Conservation (phyloP, 2,888 invertebrate genomes). For the Sepioteuthis lessoniana region DNA sequence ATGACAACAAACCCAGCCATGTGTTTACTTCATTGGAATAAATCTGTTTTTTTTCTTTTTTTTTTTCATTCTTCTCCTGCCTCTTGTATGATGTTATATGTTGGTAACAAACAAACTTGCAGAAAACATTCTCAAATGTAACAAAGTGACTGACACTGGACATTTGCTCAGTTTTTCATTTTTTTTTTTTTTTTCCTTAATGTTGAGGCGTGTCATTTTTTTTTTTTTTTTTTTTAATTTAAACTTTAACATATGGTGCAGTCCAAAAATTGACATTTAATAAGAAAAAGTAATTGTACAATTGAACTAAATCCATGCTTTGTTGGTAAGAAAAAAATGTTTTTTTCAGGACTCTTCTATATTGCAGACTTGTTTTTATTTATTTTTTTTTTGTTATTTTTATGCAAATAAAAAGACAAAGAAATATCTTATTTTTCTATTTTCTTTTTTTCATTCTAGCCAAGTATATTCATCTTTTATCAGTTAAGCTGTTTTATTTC, state of each 20-base stretch:
- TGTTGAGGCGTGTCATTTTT: neutral
- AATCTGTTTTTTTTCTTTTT: neutral
- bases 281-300: slow-evolving; percentile 11
- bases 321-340: neutral
- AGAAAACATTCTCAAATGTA: neutral
- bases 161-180: neutral
- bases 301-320: slow-evolving; percentile 21
- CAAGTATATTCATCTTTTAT: too few relatives aligned
- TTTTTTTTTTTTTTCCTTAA: neutral
- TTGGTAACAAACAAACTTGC: neutral
- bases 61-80: neutral
- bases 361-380: slow-evolving; percentile 25
- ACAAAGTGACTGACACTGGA: slow-evolving; percentile 24
- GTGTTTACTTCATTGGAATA: neutral
- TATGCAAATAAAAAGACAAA: slow-evolving; percentile 19
- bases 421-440: neutral
- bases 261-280: slow-evolving; percentile 21
- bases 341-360: slow-evolving; percentile 16
- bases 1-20: slow-evolving; percentile 25
- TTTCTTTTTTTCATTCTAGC: neutral
- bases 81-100: slow-evolving; percentile 4
- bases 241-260: neutral
- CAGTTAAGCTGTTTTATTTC: too few relatives aligned
- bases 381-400: slow-evolving; percentile 15
- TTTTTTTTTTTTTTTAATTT: neutral